phyloP scores from a whole-genome alignment of 2,113 vertebrate genomes.

The Microcebus murinus region DNA sequence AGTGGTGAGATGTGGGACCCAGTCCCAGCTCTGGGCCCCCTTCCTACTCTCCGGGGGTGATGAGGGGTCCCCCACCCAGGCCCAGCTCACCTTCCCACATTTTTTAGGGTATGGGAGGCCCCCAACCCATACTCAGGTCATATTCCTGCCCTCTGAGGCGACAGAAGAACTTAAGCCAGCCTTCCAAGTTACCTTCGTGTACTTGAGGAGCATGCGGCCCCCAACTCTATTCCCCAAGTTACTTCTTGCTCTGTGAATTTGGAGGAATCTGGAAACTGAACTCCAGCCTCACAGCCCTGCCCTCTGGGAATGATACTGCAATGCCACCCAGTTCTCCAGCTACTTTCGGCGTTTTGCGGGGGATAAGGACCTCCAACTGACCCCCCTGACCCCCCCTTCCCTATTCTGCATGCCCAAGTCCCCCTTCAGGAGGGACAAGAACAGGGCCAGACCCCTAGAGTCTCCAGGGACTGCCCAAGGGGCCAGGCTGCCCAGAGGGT shows the following conservation, averaged over 20 bases:
- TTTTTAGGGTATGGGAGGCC: background rate
- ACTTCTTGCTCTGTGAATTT: slow-evolving; percentile 9
- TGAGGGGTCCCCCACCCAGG: background rate
- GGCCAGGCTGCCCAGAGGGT: background rate
- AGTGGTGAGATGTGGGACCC: background rate
- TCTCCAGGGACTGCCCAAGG: background rate
- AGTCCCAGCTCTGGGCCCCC: background rate
- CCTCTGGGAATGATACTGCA: background rate
- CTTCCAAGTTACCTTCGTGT: background rate
- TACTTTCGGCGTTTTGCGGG: background rate
- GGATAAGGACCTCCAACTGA: background rate
- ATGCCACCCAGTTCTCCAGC: background rate
- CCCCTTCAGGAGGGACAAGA: background rate
- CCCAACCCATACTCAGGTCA: background rate
- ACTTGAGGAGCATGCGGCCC: background rate
- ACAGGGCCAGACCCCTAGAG: background rate
- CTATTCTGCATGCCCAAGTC: background rate
- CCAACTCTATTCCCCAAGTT: background rate
- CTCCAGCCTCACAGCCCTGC: background rate
- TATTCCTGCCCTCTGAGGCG: background rate
- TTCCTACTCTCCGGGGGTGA: background rate
- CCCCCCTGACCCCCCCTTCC: background rate
- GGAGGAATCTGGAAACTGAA: slow-evolving; percentile 19
- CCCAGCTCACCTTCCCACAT: background rate
- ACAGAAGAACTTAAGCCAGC: background rate